Base-by-base conservation (phyloP, 2,888 invertebrate genomes). In the Choreutis nemorana region DNA sequence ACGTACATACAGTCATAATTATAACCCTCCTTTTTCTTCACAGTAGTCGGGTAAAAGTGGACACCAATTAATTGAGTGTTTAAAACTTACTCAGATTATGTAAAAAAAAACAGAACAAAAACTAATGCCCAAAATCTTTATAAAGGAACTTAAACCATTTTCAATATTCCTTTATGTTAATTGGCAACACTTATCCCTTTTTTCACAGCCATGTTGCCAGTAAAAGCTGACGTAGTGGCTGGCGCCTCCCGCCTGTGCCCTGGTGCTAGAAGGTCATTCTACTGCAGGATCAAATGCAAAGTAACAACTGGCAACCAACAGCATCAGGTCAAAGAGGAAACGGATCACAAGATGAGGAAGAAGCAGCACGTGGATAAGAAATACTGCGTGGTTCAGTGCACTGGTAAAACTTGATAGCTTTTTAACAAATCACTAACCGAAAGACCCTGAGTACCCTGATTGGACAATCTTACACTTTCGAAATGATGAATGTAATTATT, bases 211-310 rank as follows among this genome's bases (percentile, higher is more conserved):
- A 93, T 95, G 92, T 72, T 94, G 45, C 94, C 95, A 6, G 89
- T 95, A 25, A 93, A 91, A 68, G 85, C 91, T 1, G 94, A 94
- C 52, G 77, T 91, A 33, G 89, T 90, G 4, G 85, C 89, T 40
- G 87, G 87, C 16, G 83, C 86, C 4, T 87, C 91, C 1, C 83
- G 89, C 14, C 73, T 95, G 6, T 90, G 93, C 57, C 90, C 94
- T 0, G 97, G 97, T 3, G 91, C 94, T 1, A 79, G 95, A 2
- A 82, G 97, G 20, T 94, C 94, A 0, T 97, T 97, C 65, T 94
- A 94, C 66, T 97, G 95, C 57, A 86, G 95, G 35, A 95, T 96
- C 89, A 95, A 94, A 63, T 86, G 87, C 48, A 90, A 90, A 60
- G 29, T 26, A 12, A 2, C 27, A 2, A 13, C 38, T 3, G 33